Conservation (phyloP, 1,140 invertebrate species). For the Diprion similis region DNA sequence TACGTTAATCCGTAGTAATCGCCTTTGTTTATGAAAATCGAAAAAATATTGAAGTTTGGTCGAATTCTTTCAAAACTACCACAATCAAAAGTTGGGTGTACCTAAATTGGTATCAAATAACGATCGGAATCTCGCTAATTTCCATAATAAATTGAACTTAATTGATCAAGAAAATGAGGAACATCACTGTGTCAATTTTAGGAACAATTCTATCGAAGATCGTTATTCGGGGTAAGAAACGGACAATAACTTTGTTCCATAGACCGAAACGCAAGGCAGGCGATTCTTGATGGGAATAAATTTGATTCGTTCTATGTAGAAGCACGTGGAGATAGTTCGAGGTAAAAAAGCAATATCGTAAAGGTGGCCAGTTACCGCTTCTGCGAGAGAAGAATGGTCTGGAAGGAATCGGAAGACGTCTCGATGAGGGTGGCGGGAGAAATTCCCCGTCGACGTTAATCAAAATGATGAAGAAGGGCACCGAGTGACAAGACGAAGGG, state of each 20-base stretch:
- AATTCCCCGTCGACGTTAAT: neutral
- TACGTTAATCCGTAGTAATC: no score
- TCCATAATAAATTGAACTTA: no score
- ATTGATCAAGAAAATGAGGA: no score
- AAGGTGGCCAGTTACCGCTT: conserved; percentile 4
- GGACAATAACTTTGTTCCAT: neutral
- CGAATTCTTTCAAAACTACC: no score
- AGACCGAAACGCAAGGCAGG: neutral
- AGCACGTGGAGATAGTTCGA: conserved; percentile 7
- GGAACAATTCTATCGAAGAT: neutral
- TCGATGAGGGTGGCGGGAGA: neutral
- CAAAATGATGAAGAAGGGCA: neutral
- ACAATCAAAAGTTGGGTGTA: no score
- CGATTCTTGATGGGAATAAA: neutral
- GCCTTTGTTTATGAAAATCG: no score
- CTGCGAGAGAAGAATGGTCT: neutral
- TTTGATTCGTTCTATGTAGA: neutral
- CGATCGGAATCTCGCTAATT: no score
- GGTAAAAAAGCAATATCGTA: conserved; percentile 14
- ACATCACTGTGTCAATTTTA: neutral
- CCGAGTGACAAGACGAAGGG: neutral
- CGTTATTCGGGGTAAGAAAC: neutral
- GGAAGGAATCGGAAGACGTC: neutral
- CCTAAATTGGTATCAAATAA: no score
- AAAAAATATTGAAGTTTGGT: no score